These are phyloP conservation scores for Conopomorpha cramerella DNA, from an alignment of 1,140 invertebrate genomes.

Conservation along the genomic window DNA sequence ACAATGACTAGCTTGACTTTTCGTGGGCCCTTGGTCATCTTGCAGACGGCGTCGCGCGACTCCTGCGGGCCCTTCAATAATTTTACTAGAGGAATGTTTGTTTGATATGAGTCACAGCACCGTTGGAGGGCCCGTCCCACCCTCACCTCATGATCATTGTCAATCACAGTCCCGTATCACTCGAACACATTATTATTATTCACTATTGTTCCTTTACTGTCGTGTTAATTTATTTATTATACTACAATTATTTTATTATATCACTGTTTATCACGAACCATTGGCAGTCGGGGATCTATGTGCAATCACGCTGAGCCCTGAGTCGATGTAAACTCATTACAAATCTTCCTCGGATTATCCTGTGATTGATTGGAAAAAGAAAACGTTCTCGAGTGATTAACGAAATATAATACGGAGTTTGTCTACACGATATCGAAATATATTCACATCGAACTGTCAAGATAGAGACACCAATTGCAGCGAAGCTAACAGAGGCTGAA, in stretches of 20 bases:
- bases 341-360: no score
- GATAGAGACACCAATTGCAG: no score
- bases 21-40: slow-evolving; percentile 62
- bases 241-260: background rate
- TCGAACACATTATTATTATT: slow-evolving; percentile 27
- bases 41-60: slow-evolving; percentile 43
- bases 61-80: slow-evolving; percentile 47
- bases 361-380: no score
- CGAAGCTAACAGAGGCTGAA: no score
- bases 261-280: no score
- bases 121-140: slow-evolving; percentile 18
- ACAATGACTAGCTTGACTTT: slow-evolving; percentile 63
- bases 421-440: no score
- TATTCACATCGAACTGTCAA: no score
- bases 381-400: no score
- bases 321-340: no score
- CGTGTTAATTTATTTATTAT: slow-evolving; percentile 14
- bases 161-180: slow-evolving; percentile 22
- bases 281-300: no score
- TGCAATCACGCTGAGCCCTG: no score
- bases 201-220: slow-evolving; percentile 30
- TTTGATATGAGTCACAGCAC: slow-evolving; percentile 26
- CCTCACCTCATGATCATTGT: slow-evolving; percentile 45
- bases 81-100: slow-evolving; percentile 57
- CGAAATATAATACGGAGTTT: no score